Base-by-base conservation (phyloP, 2,113 vertebrate genomes). In the Accipiter virgatus region DNA sequence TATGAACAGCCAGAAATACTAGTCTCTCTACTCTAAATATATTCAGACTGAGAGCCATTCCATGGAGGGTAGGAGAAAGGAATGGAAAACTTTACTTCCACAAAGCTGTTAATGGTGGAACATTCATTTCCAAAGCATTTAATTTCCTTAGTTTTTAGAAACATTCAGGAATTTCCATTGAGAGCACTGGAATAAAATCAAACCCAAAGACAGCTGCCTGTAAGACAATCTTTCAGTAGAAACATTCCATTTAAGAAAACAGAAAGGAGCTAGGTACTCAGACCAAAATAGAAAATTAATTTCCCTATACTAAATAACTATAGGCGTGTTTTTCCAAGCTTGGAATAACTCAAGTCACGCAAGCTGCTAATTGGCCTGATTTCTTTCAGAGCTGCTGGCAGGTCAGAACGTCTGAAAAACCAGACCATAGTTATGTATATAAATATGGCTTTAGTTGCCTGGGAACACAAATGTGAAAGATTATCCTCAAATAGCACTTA, bases 11-110 rank as follows among this genome's bases (percentile, higher is more conserved):
- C 80, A 86, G 81, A 93, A 93, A 68, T 79, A 72, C 34, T 53
- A 58, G 13, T 40, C 45, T 78, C 36, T 50, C 36, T 67, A 27
- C 10, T 87, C 43, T 61, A 78, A 72, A 82, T 72, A 87, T 87
- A 93, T 82, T 88, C 90, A 88, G 84, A 87, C 80, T 42, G 31
- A 94, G 62, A 81, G 62, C 62, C 45, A 50, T 72, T 72, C 70
- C 78, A 40, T 26, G 15, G 11, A 80, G 31, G 13, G 48, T 3
- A 73, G 63, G 32, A 82, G 21, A 96, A 96, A 90, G 61, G 34
- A 93, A 91, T 93, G 93, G 95, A 96, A 96, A 94, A 85, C 22
- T 72, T 96, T 70, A 88, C 78, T 82, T 95, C 66, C 70, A 90
- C 18, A 6, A 58, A 85, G 66, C 11, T 96, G 45, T 85, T 91